Evolutionary conservation across 2,797 vertebrate genomes (phyloP).

Genomic region (Centroberyx gerrardi): DNA sequence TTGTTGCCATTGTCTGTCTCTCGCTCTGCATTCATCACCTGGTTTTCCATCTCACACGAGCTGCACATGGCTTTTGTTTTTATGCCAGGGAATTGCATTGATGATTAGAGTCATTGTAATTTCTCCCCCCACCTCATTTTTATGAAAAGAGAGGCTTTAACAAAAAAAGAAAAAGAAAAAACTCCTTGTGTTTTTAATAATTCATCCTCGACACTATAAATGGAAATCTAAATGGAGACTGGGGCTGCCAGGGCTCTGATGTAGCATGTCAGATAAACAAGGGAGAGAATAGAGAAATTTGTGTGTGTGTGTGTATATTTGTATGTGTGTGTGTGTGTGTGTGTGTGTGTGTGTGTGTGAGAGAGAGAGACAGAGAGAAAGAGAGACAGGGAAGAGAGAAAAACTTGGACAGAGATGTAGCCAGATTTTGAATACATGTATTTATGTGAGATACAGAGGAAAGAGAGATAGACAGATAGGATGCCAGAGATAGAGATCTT

Average conservation of each 20-base stretch:
- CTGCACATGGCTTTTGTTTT: slow-evolving; percentile 58
- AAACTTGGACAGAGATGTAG: slow-evolving; percentile 25
- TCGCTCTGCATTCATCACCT: slow-evolving; percentile 62
- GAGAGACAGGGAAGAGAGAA: slow-evolving; percentile 9
- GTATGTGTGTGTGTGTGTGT: not conserved
- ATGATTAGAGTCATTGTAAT: slow-evolving; percentile 61
- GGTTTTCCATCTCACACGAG: slow-evolving; percentile 49
- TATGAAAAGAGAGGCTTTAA: slow-evolving; percentile 43
- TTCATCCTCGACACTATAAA: slow-evolving; percentile 70
- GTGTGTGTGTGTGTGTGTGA: slow-evolving; percentile 1
- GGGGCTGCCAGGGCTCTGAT: slow-evolving; percentile 56
- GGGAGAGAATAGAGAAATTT: not conserved
- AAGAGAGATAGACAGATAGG: not conserved
- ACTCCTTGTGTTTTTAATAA: slow-evolving; percentile 70
- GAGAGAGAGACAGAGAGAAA: slow-evolving; percentile 17
- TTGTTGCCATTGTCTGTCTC: slow-evolving; percentile 47
- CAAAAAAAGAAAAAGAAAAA: slow-evolving; percentile 32
- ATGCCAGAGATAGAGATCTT: slow-evolving; percentile 4
- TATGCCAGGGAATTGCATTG: slow-evolving; percentile 34
- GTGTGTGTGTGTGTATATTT: not conserved
- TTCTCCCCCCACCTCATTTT: slow-evolving; percentile 48
- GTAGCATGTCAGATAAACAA: slow-evolving; percentile 65
- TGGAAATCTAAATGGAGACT: slow-evolving; percentile 64
- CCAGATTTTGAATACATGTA: slow-evolving; percentile 13
- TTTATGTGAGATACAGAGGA: slow-evolving; percentile 21